These are phyloP conservation scores for pig (Sus scrofa) DNA, from an alignment of 2,113 vertebrate genomes.

Conservation along the genomic window DNA sequence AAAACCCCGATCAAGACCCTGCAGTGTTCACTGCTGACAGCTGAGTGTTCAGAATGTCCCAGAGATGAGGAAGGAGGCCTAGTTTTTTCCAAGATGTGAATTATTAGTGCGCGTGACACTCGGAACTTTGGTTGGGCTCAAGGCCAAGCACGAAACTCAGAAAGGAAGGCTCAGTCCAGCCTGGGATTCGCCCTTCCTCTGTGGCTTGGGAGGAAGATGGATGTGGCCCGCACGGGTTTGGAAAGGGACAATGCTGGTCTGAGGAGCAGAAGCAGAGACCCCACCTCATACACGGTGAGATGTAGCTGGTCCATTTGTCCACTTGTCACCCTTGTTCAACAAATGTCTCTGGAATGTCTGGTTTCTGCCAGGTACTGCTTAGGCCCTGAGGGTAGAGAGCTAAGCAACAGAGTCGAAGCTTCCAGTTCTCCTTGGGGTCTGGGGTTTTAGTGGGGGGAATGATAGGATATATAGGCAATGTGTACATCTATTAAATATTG, in stretches of 20 bases:
- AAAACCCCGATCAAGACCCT: conserved; percentile 51
- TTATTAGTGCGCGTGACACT: conserved; percentile 54
- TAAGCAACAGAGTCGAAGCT: neutral
- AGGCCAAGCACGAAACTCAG: conserved; percentile 6
- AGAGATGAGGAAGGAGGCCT: conserved; percentile 42
- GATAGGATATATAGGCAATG: neutral
- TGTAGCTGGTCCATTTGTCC: conserved; percentile 75
- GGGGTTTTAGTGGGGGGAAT: neutral
- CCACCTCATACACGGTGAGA: conserved; percentile 66
- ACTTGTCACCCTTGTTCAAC: neutral
- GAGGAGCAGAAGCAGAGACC: conserved; percentile 71
- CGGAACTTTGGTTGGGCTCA: conserved; percentile 6
- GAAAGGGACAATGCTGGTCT: conserved; percentile 39
- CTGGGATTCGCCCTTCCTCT: neutral
- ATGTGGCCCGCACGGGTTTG: neutral
- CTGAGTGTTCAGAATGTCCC: neutral
- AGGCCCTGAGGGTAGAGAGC: neutral
- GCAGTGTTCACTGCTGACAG: conserved; percentile 51
- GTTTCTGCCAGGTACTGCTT: neutral
- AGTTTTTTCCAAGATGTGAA: conserved; percentile 59
- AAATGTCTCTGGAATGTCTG: neutral
- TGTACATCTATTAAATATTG: neutral
- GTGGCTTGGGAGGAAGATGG: neutral
- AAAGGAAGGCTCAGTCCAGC: neutral
- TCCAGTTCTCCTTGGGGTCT: neutral